A percentile compares a stretch with the other conserved stretches of the same genome.
These are phyloP conservation scores for Babylonia areolata DNA, from an alignment of 1,140 invertebrate species.

Conservation along the genomic window DNA sequence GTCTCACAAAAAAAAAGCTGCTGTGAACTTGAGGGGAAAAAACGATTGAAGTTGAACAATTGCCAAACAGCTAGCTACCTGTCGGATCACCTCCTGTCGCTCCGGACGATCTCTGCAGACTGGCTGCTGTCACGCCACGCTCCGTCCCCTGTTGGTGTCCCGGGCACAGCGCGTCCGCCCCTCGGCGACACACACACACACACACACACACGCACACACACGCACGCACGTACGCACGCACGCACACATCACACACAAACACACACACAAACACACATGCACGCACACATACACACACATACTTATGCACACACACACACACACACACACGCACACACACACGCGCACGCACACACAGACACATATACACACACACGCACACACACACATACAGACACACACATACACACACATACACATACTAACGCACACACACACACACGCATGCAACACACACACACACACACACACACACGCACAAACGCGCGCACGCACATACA, in stretches of 20 bases:
- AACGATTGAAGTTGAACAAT: no score
- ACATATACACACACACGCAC: not conserved
- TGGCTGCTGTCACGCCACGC: no score
- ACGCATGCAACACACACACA: not conserved
- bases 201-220: conserved; percentile 6
- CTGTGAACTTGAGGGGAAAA: no score
- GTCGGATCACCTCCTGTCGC: no score
- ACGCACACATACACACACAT: not conserved
- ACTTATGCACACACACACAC: no score
- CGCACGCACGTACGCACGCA: not conserved
- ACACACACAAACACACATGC: not conserved
- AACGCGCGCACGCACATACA: not conserved
- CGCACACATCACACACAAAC: not conserved
- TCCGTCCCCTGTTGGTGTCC: no score
- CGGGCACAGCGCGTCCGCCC: no score
- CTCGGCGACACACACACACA: not conserved
- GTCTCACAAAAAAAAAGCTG: no score
- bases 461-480: not conserved
- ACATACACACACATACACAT: not conserved
- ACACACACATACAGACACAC: not conserved
- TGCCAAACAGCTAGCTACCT: no score
- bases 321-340: not conserved
- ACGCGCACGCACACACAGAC: not conserved
- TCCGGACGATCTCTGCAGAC: no score
- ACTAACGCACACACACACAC: conserved; percentile 5